phyloP scores from a whole-genome alignment of 2,888 invertebrate species.

The Clunio marinus region DNA sequence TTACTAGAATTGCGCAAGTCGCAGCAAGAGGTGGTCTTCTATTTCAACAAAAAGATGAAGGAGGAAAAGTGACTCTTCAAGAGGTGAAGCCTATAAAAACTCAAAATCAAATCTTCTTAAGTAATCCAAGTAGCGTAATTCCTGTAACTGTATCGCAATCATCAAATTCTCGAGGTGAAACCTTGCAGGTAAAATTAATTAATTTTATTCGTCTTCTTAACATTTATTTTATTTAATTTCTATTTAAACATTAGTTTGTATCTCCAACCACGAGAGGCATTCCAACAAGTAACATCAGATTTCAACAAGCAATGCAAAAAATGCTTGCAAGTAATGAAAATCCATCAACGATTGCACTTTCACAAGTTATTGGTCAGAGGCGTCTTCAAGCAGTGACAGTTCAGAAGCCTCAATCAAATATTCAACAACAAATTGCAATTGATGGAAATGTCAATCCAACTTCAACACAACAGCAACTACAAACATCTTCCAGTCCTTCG shows the following conservation, averaged over 20 bases:
- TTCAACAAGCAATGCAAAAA: slow-evolving; percentile 3
- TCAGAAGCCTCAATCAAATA: neutral
- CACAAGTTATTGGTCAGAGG: slow-evolving; percentile 16
- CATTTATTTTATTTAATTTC: neutral
- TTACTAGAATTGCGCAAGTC: slow-evolving; percentile 44
- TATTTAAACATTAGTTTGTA: slow-evolving; percentile 21
- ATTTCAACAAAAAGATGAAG: slow-evolving; percentile 56
- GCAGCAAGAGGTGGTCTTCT: slow-evolving; percentile 54
- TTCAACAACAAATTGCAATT: slow-evolving; percentile 3
- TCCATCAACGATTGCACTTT: neutral
- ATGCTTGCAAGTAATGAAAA: neutral
- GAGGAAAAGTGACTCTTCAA: slow-evolving; percentile 65
- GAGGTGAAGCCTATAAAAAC: slow-evolving; percentile 68
- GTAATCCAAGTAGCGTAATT: slow-evolving; percentile 60
- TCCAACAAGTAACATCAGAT: slow-evolving; percentile 13
- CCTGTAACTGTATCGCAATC: slow-evolving; percentile 60
- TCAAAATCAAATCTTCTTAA: slow-evolving; percentile 56
- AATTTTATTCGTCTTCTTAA: neutral
- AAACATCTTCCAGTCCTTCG: slow-evolving; percentile 3
- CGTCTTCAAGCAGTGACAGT: neutral
- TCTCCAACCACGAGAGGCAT: slow-evolving; percentile 25
- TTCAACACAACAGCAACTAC: neutral
- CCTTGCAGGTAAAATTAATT: slow-evolving; percentile 52
- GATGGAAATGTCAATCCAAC: slow-evolving; percentile 6
- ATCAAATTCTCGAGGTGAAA: slow-evolving; percentile 52